phyloP scores from a whole-genome alignment of 2,888 invertebrate genomes.

The Cryptus armator region DNA sequence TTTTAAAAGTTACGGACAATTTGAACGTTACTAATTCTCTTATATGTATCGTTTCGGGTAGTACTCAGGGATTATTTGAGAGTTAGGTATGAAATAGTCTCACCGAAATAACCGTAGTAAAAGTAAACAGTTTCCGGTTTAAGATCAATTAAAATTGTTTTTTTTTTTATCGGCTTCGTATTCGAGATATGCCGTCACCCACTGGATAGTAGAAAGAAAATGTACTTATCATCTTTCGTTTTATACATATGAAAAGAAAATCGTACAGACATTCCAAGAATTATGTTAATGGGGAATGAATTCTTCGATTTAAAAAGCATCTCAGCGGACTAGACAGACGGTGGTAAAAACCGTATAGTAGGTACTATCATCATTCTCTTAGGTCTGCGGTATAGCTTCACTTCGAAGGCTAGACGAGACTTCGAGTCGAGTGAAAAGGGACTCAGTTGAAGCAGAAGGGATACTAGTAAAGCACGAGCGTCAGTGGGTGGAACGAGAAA shows the following conservation, averaged over 20 bases:
- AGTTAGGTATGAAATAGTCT: not conserved
- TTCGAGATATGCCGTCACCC: not conserved
- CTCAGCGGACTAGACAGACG: conserved; percentile 6
- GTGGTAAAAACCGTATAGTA: conserved; percentile 24
- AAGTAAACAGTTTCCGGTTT: not conserved
- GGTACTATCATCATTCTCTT: conserved; percentile 1
- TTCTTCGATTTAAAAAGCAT: not conserved
- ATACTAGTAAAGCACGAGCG: conserved; percentile 37
- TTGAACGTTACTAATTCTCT: conserved; percentile 9
- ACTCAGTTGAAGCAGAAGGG: conserved; percentile 48
- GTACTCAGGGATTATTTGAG: not conserved
- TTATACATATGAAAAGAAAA: not conserved
- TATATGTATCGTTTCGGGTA: not conserved
- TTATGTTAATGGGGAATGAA: conserved; percentile 11
- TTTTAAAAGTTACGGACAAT: conserved; percentile 36
- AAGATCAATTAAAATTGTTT: too few relatives aligned
- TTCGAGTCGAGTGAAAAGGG: conserved; percentile 64
- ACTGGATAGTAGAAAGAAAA: not conserved
- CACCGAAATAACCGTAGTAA: not conserved
- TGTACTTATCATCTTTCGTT: not conserved
- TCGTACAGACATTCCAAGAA: not conserved
- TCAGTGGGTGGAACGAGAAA: conserved; percentile 38
- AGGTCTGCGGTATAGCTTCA: not conserved
- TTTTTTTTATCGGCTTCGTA: too few relatives aligned
- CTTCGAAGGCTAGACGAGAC: conserved; percentile 36